A percentile compares a stretch with the other conserved stretches of the same genome.
Conservation (phyloP, 2,113 vertebrate species). For the Cinclus mexicanus region DNA sequence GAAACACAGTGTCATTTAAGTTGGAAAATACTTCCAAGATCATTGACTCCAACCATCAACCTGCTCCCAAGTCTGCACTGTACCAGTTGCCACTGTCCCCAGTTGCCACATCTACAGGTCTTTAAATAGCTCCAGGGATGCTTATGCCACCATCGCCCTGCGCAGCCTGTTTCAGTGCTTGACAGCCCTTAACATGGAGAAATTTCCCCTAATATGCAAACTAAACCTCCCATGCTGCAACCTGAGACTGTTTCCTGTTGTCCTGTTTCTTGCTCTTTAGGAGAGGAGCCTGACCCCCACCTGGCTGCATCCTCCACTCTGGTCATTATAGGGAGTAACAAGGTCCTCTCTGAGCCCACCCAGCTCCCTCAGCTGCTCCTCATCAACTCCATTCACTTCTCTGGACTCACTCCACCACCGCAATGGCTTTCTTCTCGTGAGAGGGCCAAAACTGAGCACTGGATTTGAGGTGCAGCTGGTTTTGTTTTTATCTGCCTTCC, state of each 20-base stretch:
- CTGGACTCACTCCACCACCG: neutral
- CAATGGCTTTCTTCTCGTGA: neutral
- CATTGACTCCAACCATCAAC: neutral
- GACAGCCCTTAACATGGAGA: neutral
- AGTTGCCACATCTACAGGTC: neutral
- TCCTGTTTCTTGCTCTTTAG: neutral
- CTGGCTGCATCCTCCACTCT: neutral
- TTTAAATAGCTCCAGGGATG: neutral
- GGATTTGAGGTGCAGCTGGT: neutral
- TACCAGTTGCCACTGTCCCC: neutral
- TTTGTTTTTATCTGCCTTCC: neutral
- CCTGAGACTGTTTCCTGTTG: neutral
- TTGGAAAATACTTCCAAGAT: neutral
- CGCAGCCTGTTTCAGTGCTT: neutral
- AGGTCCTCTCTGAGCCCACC: neutral
- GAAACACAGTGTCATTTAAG: neutral
- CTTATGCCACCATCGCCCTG: neutral
- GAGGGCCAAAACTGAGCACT: neutral
- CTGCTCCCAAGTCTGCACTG: neutral
- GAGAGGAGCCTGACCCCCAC: fast-evolving
- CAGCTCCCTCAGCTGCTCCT: neutral
- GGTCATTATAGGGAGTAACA: fast-evolving
- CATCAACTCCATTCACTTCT: neutral
- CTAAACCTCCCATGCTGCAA: neutral
- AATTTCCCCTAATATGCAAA: neutral